Evolutionary conservation across 2,888 invertebrate species (phyloP), one percentile per base, ranked within the genome.

Genomic region (Criorhina ranunculi): DNA sequence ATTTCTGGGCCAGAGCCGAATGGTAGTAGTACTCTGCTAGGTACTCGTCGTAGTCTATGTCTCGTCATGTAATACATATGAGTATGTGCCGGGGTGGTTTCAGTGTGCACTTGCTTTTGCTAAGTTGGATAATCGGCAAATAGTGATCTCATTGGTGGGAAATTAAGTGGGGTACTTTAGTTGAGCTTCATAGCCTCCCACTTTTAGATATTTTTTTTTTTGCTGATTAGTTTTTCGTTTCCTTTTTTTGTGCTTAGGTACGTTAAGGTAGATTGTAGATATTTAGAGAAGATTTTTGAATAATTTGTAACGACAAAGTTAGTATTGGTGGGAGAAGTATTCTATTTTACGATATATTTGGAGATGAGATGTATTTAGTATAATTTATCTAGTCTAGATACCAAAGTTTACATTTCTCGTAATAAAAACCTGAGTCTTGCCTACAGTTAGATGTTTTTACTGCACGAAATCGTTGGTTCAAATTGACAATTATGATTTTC

Each of bases 121-220:
- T 70, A 35, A 24, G 72, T 70, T 75, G 57, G 60, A 59, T 59
- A 80, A 85, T 76, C 75, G 85, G 80, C 76, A 85, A 85, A 85
- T 85, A 85, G 85, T 85, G 85, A 85, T 85, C 80, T 85, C 80
- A 85, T 85, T 85, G 85, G 85, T 76, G 85, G 85, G 80, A 80
- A 80, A 80, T 80, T 80, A 24, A 60, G 66, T 85, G 64, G 49
- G 69, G 70, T 70, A 80, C 75, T 85, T n/a, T n/a, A n/a, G n/a
- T n/a, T 70, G 70, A 70, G 76, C 53, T 76, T 76, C 75, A 85
- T 33, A 80, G 70, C 85, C 85, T 80, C 85, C 85, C 70, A 85
- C 75, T 80, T 85, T 79, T 60, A 17, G 59, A 60, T 73, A 44
- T 42, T 42, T 37, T 66, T 37, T 24, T 3, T 1, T 24, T 24